Base-by-base conservation (phyloP, 2,113 vertebrate species). In the Serilophus lunatus region DNA sequence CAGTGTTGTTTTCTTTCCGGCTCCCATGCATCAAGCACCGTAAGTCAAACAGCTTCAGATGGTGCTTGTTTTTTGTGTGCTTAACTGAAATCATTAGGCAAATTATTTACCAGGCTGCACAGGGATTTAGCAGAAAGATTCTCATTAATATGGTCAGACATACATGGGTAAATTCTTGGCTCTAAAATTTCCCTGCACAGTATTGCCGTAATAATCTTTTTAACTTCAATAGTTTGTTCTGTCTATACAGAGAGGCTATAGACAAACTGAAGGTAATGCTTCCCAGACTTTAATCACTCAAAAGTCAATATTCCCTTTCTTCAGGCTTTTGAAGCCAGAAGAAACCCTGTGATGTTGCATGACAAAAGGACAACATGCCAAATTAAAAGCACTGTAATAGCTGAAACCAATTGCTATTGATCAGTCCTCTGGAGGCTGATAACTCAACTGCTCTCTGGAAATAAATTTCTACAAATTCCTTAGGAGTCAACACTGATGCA, bases 351-450 rank as follows among this genome's bases (percentile, higher is more conserved):
- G 38, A 85, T 49, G 40, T 76, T 81, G 61, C 66, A 50, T 69
- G 78, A 85, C 40, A 90, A 79, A 91, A 82, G 47, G 33, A 82
- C 79, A 86, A 47, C 3, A 18, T 47, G 14, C 51, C 42, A 93
- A 70, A 93, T 92, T 88, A 93, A 91, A 93, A 90, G 68, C 54
- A 77, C 40, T 80, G 36, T 81, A 91, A 88, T 92, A 93, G 66
- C 57, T 42, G 56, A 85, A 90, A 80, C 18, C 69, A 79, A 29
- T 20, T 93, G 64, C 26, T 92, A 56, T 93, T 1, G 63, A 88
- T 91, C 78, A 42, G 29, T 25, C 54, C 35, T 88, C 59, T 77
- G 84, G 35, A 74, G 71, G 42, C 68, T 86, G 90, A 74, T 70
- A 96, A 56, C 69, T 89, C 81, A 69, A 6, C 66, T 70, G 42